Conservation (phyloP, 1,140 invertebrate species). For the Lanistes nyassanus region DNA sequence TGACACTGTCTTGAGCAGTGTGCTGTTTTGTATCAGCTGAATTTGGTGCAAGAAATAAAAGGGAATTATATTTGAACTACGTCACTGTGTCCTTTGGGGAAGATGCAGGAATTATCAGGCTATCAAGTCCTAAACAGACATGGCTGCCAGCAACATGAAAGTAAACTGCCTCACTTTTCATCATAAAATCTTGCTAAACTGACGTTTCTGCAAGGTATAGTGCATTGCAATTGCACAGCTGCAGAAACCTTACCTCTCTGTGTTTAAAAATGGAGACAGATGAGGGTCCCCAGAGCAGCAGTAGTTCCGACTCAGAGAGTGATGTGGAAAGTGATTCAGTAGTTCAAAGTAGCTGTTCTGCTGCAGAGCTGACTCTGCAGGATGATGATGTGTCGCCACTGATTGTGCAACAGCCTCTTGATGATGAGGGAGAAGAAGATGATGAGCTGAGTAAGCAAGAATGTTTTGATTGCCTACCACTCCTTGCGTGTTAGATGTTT, state of each 20-base stretch:
- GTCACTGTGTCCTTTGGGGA: too few species aligned
- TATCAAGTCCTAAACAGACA: background rate
- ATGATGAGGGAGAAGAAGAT: slow-evolving; percentile 41
- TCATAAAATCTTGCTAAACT: background rate
- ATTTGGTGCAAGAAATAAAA: too few species aligned
- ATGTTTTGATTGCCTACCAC: slow-evolving; percentile 18
- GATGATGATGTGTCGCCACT: slow-evolving; percentile 47
- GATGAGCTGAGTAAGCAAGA: slow-evolving; percentile 21
- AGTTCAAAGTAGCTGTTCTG: slow-evolving; percentile 22
- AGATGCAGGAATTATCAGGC: too few species aligned
- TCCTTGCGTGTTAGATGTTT: too few species aligned
- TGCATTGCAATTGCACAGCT: background rate
- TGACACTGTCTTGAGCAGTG: too few species aligned
- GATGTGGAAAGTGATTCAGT: slow-evolving; percentile 27
- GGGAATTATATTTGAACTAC: too few species aligned
- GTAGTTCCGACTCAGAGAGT: slow-evolving; percentile 42
- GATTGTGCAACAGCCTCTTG: slow-evolving; percentile 34
- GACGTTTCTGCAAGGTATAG: background rate
- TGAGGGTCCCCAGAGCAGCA: slow-evolving; percentile 28
- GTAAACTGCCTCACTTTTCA: background rate
- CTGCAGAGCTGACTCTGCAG: slow-evolving; percentile 43
- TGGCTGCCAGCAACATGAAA: too few species aligned
- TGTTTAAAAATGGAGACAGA: slow-evolving; percentile 15
- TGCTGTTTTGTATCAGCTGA: too few species aligned
- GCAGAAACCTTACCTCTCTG: background rate